Evolutionary conservation across 1,140 invertebrate species (phyloP), one percentile per base, ranked within the genome.

Genomic region (Eufriesea mexicana): DNA sequence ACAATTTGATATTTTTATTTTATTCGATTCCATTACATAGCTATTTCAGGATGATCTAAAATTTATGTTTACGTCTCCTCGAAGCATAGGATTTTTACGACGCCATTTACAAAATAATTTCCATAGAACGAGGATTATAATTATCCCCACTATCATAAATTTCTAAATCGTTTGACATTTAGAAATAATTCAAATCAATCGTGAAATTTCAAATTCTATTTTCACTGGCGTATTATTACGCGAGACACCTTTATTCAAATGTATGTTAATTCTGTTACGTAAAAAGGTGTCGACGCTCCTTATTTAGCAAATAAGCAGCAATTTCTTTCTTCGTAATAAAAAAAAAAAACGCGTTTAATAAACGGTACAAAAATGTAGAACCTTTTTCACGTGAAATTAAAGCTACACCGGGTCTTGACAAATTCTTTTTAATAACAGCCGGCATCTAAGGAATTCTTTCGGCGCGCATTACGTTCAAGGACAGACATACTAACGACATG

Each of bases 361-460:
- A 45, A 67, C 9, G 12, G 0, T 45, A 7, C 5, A n/a, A 45
- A 45, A 67, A n/a, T 67, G 68, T 9, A 20, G 18, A 20, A 16
- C 8, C 4, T 71, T 71, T 71, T 51, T 71, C 68, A 71, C 20
- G 25, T 28, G 68, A 71, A 51, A 71, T 71, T 71, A 71, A 54
- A 54, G 9, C 68, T 45, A 51, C 68, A 49, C 67, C 23, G 47
- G 5, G 16, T 10, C n/a, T 20, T 51, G 68, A 71, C 47, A 54
- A 71, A 71, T 71, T 54, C 47, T 35, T 71, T 71, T 71, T 71
- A 71, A 71, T 71, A 71, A 71, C 25, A 51, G 20, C 49, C 25
- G 14, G 20, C 18, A 18, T 6, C 49, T 23, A 47, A 71, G 68
- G 68, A 20, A 71, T 71, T 49, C 47, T 51, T 54, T 71, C 28